A percentile compares a stretch with the other conserved stretches of the same genome.
Conservation (phyloP, 2,888 invertebrate genomes). For the Formica aserva region DNA sequence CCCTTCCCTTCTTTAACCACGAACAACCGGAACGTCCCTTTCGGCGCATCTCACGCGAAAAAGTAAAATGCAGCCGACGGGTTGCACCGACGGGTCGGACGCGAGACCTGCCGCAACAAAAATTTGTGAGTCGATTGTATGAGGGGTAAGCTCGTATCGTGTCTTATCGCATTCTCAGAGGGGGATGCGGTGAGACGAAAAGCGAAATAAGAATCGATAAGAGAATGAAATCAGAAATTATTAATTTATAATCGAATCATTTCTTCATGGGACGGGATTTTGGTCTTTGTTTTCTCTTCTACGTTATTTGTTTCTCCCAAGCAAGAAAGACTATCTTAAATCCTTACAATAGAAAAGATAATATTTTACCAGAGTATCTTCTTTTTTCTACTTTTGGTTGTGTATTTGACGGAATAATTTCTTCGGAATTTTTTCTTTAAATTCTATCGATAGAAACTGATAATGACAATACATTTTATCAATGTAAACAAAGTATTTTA, state of each 20-base stretch:
- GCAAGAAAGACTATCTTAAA: background rate
- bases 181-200: background rate
- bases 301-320: background rate
- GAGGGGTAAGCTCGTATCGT: background rate
- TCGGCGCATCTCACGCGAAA: constrained; percentile 62
- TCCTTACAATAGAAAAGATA: background rate
- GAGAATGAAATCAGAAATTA: background rate
- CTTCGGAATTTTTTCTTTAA: no score
- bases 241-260: background rate
- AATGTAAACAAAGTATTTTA: no score
- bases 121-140: background rate
- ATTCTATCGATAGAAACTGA: no score
- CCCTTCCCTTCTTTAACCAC: constrained; percentile 18
- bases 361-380: background rate
- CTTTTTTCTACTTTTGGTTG: no score
- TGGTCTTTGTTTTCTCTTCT: background rate
- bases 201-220: background rate
- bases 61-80: constrained; percentile 52
- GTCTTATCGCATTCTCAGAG: background rate
- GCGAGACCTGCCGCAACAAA: constrained; percentile 26
- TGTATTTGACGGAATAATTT: no score
- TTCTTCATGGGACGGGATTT: background rate
- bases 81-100: constrained; percentile 52
- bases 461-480: no score
- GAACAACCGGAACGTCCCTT: constrained; percentile 47